Conservation (phyloP, 1,140 invertebrate species). For the Tetramorium simillimum region DNA sequence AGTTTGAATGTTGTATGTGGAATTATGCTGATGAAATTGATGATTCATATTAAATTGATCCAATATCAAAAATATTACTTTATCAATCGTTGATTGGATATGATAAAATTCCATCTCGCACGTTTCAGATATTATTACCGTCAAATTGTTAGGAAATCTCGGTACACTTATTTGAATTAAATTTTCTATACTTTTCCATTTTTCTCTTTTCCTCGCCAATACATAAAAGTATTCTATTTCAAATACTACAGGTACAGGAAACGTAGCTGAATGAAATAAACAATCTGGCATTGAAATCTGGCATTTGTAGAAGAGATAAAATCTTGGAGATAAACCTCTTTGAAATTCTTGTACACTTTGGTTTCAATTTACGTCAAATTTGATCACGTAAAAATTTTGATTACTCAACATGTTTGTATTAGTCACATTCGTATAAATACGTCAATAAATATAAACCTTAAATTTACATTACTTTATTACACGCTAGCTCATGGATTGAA, state of each 20-base stretch:
- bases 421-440: background rate
- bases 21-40: constrained; percentile 10
- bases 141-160: background rate
- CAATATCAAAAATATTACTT: background rate
- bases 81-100: background rate
- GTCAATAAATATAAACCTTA: background rate
- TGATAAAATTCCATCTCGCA: background rate
- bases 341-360: background rate
- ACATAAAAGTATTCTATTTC: background rate
- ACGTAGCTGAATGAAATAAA: background rate
- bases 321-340: background rate
- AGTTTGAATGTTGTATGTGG: background rate
- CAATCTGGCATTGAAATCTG: background rate
- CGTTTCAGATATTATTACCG: background rate
- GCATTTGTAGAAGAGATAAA: background rate
- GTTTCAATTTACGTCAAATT: background rate
- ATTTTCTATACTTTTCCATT: background rate
- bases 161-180: background rate
- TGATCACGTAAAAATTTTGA: background rate
- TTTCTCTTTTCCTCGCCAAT: background rate
- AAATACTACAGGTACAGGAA: background rate
- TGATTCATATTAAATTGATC: background rate
- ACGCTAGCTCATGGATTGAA: background rate
- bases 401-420: background rate
- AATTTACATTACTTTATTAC: background rate